A percentile compares a stretch with the other conserved stretches of the same genome.
These are phyloP conservation scores for Benthochromis sp. DNA, from an alignment of 2,113 vertebrate genomes.

Conservation along the genomic window DNA sequence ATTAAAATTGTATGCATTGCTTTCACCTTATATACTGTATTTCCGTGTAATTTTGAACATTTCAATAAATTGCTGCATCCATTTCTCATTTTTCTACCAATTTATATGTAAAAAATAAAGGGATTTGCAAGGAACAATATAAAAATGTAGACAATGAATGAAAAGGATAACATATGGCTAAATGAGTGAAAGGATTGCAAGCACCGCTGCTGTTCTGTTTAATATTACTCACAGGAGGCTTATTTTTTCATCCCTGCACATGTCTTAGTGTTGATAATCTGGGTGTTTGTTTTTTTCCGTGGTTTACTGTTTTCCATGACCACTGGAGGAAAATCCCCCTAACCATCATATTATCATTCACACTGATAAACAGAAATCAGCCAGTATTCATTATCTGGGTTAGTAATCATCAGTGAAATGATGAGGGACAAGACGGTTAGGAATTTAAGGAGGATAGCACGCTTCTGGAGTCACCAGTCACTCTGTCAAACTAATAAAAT, in stretches of 20 bases:
- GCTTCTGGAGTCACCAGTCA: not conserved
- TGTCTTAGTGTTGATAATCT: not conserved
- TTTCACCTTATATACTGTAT: not conserved
- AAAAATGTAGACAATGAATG: not conserved
- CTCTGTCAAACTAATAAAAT: not conserved
- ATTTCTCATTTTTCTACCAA: not conserved
- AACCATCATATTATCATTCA: not conserved
- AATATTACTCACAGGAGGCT: not conserved
- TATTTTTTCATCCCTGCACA: not conserved
- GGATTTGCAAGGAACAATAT: not conserved
- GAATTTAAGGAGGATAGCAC: not conserved
- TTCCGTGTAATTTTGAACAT: fast-evolving
- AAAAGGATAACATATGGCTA: not conserved
- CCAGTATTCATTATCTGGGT: not conserved
- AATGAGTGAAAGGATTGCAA: not conserved
- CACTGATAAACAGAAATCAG: not conserved
- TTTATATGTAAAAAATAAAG: not conserved
- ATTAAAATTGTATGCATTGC: fast-evolving
- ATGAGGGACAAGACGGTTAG: not conserved
- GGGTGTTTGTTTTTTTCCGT: not conserved
- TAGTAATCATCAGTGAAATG: not conserved
- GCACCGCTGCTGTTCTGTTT: not conserved
- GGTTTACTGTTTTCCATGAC: not conserved
- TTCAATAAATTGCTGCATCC: not conserved
- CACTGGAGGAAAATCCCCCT: not conserved